Percentiles rank a stretch among this genome's conserved stretches.
These are phyloP conservation scores for Andricus quercusramuli DNA, from an alignment of 2,888 invertebrate genomes.

Conservation along the genomic window DNA sequence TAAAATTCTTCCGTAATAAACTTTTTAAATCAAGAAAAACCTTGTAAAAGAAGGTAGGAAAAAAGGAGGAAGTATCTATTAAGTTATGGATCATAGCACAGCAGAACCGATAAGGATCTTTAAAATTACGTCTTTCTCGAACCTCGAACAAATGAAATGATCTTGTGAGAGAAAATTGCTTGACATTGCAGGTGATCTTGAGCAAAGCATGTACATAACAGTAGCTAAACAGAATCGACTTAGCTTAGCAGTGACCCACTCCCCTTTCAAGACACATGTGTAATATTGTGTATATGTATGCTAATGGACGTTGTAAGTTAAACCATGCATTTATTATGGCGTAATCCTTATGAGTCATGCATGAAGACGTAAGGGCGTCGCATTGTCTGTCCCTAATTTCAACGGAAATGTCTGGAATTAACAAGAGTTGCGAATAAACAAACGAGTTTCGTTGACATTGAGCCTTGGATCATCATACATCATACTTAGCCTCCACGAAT, in stretches of 20 bases:
- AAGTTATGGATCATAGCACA: not conserved
- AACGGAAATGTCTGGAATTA: slow-evolving; percentile 14
- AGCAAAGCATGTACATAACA: slow-evolving; percentile 6
- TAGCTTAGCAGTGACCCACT: slow-evolving; percentile 36
- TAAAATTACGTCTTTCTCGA: not conserved
- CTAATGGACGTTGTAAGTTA: slow-evolving; percentile 12
- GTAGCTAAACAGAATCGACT: slow-evolving; percentile 19
- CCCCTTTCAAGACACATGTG: slow-evolving; percentile 13
- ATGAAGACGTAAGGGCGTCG: slow-evolving; percentile 30
- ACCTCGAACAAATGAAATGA: not conserved
- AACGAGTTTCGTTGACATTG: not conserved
- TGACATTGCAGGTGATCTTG: slow-evolving; percentile 12
- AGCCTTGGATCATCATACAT: slow-evolving; percentile 2
- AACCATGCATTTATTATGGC: slow-evolving; percentile 30
- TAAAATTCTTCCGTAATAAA: not conserved
- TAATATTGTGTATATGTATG: not conserved
- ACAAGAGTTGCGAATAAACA: slow-evolving; percentile 5
- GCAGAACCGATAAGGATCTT: not conserved
- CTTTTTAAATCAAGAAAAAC: not conserved
- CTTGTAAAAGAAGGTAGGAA: not conserved
- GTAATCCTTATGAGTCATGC: slow-evolving; percentile 35
- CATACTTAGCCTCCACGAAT: not conserved
- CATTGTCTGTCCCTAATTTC: slow-evolving; percentile 30
- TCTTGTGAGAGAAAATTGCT: not conserved
- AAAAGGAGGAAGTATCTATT: not conserved